Evolutionary conservation across 2,797 vertebrate species (phyloP).

Genomic region (Dallia pectoralis): DNA sequence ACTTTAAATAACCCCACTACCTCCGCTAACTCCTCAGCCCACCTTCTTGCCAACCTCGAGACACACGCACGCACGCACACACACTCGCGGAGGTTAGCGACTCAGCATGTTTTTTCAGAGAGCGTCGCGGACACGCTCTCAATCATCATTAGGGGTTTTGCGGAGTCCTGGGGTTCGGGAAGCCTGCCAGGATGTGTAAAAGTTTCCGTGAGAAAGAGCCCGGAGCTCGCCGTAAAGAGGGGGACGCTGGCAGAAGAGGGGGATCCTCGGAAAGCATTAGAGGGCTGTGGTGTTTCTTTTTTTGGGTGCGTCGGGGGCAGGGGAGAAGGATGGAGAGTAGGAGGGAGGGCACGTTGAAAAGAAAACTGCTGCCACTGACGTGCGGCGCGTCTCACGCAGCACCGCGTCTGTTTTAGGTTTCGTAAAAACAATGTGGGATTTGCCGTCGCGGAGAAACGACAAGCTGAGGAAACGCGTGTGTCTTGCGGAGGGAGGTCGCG

Average conservation of each 20-base stretch:
- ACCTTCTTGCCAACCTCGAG: constrained; percentile 41
- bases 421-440: constrained; percentile 34
- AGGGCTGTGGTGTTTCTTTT: constrained; percentile 41
- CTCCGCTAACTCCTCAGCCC: not conserved
- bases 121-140: constrained; percentile 79
- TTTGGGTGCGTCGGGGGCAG: constrained; percentile 50
- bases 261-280: constrained; percentile 67
- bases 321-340: constrained; percentile 56
- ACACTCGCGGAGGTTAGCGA: constrained; percentile 71
- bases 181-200: constrained; percentile 83
- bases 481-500: too few species aligned
- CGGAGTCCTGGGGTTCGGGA: constrained; percentile 82
- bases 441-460: constrained; percentile 47
- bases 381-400: not conserved
- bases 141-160: constrained; percentile 82
- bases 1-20: constrained; percentile 53
- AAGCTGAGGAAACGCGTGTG: constrained; percentile 39
- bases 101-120: constrained; percentile 80
- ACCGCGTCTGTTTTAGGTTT: not conserved
- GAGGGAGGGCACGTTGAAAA: constrained; percentile 24
- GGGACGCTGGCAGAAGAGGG: constrained; percentile 37
- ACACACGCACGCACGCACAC: constrained; percentile 48
- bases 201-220: constrained; percentile 93
- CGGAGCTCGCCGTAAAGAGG: constrained; percentile 70
- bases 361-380: not conserved